A percentile compares a stretch with the other conserved stretches of the same genome.
Conservation (phyloP, 2,797 vertebrate genomes). For the Spinus pinus region DNA sequence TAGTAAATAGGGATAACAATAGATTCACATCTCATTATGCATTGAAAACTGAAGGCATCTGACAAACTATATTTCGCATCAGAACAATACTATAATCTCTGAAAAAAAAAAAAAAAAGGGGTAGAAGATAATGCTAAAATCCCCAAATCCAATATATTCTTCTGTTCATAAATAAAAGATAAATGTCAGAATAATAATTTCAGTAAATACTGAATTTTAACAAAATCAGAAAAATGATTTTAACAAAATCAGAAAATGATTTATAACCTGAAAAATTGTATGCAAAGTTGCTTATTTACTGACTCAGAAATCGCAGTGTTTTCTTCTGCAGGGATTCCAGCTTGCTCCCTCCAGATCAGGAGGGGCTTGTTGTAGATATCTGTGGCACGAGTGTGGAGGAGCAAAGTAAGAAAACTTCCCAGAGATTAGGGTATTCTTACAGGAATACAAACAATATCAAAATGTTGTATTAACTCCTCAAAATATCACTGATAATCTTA, state of each 20-base stretch:
- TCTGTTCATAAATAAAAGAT: background rate
- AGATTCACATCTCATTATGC: background rate
- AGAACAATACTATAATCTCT: background rate
- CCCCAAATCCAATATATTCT: background rate
- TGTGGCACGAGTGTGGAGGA: background rate
- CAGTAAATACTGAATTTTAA: background rate
- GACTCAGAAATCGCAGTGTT: background rate
- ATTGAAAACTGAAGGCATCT: background rate
- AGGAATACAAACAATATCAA: background rate
- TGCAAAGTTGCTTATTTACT: background rate
- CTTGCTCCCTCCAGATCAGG: background rate
- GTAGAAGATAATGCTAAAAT: background rate
- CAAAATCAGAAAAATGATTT: background rate
- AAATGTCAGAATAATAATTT: background rate
- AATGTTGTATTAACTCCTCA: background rate
- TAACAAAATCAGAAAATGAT: background rate
- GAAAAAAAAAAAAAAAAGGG: background rate
- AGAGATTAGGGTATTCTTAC: background rate
- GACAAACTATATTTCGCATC: background rate
- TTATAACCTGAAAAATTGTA: constrained; percentile 8
- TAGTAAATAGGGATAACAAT: background rate
- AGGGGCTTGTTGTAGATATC: background rate
- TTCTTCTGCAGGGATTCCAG: background rate
- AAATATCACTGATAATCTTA: background rate
- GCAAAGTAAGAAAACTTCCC: background rate